Conservation (phyloP, 2,113 vertebrate species). For the Dinomys branickii region DNA sequence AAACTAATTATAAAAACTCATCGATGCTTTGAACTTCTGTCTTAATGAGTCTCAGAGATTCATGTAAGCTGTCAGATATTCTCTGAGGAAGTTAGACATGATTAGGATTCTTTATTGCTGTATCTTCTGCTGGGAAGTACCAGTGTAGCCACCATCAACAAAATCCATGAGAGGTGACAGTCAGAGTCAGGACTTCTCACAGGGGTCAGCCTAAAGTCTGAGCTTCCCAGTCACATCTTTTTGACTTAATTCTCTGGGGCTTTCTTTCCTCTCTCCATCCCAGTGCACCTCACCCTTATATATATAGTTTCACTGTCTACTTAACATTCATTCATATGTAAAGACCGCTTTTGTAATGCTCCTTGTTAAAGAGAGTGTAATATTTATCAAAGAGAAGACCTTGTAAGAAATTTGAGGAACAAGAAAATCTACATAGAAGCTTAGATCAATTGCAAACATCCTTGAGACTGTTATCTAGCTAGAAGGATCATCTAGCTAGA, state of each 20-base stretch:
- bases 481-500: neutral
- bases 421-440: neutral
- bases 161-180: neutral
- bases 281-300: neutral
- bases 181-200: neutral
- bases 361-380: neutral
- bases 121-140: neutral
- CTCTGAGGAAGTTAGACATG: neutral
- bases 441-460: neutral
- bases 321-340: neutral
- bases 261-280: neutral
- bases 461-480: neutral
- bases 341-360: neutral
- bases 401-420: neutral
- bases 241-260: neutral
- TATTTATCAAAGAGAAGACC: neutral
- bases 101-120: neutral
- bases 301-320: neutral
- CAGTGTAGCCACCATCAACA: neutral
- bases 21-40: neutral
- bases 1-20: neutral
- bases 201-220: neutral
- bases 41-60: neutral
- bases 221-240: neutral
- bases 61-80: neutral